Percentiles rank a stretch among this genome's conserved stretches.
phyloP scores from a whole-genome alignment of 2,888 invertebrate genomes.

The Leptopilina syphax region DNA sequence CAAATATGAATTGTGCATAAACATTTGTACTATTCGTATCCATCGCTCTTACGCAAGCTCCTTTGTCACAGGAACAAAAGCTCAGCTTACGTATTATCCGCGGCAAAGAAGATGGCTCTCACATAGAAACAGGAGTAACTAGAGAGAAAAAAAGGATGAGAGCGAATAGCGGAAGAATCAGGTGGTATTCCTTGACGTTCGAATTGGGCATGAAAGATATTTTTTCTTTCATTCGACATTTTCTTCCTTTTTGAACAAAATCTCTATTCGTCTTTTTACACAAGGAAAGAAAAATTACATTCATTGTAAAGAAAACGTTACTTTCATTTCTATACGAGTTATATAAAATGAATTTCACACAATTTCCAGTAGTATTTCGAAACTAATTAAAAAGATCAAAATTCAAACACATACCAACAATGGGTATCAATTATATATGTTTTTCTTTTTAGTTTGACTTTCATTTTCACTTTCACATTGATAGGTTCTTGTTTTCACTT shows the following conservation, averaged over 20 bases:
- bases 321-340: no score
- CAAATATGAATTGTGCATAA: constrained; percentile 23
- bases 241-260: background rate
- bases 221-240: background rate
- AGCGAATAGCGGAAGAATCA: constrained; percentile 11
- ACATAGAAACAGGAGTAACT: background rate
- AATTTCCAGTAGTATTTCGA: no score
- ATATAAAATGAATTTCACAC: no score
- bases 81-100: constrained; percentile 24
- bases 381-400: no score
- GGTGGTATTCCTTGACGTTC: constrained; percentile 32
- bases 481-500: no score
- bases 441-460: no score
- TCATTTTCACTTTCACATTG: no score
- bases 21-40: constrained; percentile 17
- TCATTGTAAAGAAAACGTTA: no score
- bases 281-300: no score
- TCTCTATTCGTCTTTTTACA: no score
- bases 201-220: constrained; percentile 25
- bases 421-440: no score
- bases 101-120: constrained; percentile 14
- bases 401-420: no score
- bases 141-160: background rate
- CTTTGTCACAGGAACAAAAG: constrained; percentile 26
- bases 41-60: constrained; percentile 21